Conservation (phyloP, 2,888 invertebrate genomes). For the Oscheius sp. region DNA sequence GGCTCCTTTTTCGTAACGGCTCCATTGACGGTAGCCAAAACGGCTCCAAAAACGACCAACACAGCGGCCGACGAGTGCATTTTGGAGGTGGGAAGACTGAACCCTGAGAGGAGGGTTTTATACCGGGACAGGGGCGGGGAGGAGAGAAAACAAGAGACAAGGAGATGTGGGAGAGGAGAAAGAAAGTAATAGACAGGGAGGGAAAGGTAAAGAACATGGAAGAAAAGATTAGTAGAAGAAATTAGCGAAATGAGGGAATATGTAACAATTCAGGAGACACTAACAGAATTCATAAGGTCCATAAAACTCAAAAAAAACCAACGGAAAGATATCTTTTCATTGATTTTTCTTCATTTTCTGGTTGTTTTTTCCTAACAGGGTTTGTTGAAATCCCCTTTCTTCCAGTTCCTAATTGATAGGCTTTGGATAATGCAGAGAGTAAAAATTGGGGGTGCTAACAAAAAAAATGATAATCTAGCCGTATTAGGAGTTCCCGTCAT, state of each 20-base stretch:
- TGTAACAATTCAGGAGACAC: too few relatives aligned
- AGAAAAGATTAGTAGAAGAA: not conserved
- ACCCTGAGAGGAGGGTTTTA: not conserved
- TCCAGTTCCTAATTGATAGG: too few relatives aligned
- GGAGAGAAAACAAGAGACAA: slow-evolving; percentile 13
- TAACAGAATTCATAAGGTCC: too few relatives aligned
- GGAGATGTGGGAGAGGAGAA: not conserved
- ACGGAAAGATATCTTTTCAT: too few relatives aligned
- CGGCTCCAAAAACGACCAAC: slow-evolving; percentile 24
- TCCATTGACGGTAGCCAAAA: slow-evolving; percentile 5
- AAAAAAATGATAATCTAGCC: too few relatives aligned
- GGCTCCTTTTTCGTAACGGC: slow-evolving; percentile 18
- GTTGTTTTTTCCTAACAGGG: too few relatives aligned
- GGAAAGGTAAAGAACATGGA: not conserved
- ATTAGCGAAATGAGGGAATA: too few relatives aligned
- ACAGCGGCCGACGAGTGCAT: slow-evolving; percentile 24
- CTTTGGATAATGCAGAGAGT: too few relatives aligned
- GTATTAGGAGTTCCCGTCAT: not conserved
- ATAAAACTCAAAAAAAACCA: too few relatives aligned
- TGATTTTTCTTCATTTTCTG: too few relatives aligned
- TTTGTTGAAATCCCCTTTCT: too few relatives aligned
- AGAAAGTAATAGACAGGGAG: not conserved
- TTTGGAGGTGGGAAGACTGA: slow-evolving; percentile 3
- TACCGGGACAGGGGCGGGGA: slow-evolving; percentile 1
- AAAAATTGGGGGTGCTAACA: too few relatives aligned